Evolutionary conservation across 2,888 invertebrate genomes (phyloP).

Genomic region (Homarus gammarus): DNA sequence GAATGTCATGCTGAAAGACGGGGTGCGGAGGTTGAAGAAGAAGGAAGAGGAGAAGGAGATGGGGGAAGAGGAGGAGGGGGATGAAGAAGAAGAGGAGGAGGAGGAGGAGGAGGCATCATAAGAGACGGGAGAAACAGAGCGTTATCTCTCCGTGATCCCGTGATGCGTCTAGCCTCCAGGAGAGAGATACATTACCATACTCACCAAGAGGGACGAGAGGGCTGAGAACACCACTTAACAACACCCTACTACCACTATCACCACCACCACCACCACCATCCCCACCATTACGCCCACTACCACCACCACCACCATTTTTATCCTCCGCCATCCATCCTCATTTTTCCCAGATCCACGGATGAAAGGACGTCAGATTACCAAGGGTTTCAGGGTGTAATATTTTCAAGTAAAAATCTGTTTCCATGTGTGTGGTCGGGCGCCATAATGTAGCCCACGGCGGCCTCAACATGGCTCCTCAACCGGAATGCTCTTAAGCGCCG

Average conservation of each 20-base stretch:
- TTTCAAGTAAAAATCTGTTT: slow-evolving; percentile 45
- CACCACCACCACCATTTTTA: background rate
- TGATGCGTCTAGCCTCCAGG: background rate
- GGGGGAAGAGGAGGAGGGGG: background rate
- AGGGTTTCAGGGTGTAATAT: slow-evolving; percentile 36
- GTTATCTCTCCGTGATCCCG: slow-evolving; percentile 9
- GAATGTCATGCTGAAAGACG: background rate
- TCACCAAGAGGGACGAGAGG: background rate
- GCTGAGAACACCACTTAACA: background rate
- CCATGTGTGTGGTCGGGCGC: slow-evolving; percentile 47
- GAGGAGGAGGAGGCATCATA: too few species aligned
- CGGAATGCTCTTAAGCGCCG: slow-evolving; percentile 44
- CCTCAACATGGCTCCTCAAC: slow-evolving; percentile 37
- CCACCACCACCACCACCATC: background rate
- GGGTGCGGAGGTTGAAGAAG: background rate
- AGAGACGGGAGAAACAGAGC: background rate
- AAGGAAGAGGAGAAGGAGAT: background rate
- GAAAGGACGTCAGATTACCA: slow-evolving; percentile 27
- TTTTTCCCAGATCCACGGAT: slow-evolving; percentile 19
- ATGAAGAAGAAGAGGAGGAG: background rate
- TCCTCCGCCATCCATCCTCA: background rate
- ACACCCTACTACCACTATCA: background rate
- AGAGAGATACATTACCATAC: slow-evolving; percentile 3
- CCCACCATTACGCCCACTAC: background rate
- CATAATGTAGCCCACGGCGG: slow-evolving; percentile 6